Evolutionary conservation across 2,113 vertebrate genomes (phyloP).

Genomic region (Oceanodroma tethys): DNA sequence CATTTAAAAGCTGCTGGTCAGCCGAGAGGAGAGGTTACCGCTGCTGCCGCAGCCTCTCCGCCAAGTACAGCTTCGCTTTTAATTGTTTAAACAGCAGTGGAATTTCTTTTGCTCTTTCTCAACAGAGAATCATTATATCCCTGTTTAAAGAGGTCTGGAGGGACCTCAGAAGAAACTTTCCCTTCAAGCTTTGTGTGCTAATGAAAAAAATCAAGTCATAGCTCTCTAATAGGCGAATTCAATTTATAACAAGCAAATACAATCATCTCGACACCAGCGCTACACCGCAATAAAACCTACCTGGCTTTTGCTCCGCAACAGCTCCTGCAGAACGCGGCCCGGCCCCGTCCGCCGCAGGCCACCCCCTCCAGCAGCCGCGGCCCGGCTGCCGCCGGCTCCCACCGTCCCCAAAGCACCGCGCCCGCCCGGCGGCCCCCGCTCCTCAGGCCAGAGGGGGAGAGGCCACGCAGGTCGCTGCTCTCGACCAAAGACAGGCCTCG

Average conservation of each 20-base stretch:
- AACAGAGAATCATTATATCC: not conserved
- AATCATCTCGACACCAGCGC: not conserved
- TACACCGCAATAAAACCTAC: not conserved
- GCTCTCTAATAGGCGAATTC: constrained; percentile 54
- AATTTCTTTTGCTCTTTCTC: constrained; percentile 16
- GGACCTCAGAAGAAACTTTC: constrained; percentile 45
- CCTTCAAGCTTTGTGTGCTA: constrained; percentile 41
- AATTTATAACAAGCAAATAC: constrained; percentile 53
- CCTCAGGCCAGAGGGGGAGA: not conserved
- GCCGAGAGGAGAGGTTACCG: constrained; percentile 25
- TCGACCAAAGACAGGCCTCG: fast-evolving
- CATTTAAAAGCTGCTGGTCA: constrained; percentile 69
- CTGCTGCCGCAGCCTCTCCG: not conserved
- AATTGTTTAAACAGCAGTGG: constrained; percentile 41
- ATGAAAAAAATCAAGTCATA: constrained; percentile 56
- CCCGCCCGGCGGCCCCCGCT: not conserved
- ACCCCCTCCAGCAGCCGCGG: not conserved
- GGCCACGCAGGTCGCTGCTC: fast-evolving
- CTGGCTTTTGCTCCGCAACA: not conserved
- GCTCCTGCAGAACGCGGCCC: not conserved
- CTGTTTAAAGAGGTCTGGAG: constrained; percentile 6
- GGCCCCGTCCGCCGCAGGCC: not conserved
- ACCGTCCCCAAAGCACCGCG: fast-evolving
- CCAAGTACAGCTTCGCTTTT: not conserved
- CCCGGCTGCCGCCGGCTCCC: not conserved